phyloP scores from a whole-genome alignment of 2,113 vertebrate genomes.

The Gallinago undulata region DNA sequence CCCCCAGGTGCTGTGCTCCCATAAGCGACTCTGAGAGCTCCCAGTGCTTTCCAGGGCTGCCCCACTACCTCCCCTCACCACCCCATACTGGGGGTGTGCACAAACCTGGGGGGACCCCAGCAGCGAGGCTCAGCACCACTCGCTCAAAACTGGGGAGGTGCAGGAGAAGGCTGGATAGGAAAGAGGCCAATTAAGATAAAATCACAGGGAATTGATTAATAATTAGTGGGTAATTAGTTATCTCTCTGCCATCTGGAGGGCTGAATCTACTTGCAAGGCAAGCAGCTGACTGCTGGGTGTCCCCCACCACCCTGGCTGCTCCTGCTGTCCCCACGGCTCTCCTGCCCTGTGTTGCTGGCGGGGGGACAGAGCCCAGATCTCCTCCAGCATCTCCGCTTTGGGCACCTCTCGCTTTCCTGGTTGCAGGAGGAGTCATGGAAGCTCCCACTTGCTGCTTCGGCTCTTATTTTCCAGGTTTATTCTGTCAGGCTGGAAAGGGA shows the following conservation, averaged over 20 bases:
- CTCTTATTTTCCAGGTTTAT: not conserved
- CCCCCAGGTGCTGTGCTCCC: not conserved
- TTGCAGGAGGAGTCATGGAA: not conserved
- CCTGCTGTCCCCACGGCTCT: not conserved
- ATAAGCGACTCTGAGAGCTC: not conserved
- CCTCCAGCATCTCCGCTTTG: not conserved
- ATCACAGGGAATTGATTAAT: slow-evolving; percentile 57
- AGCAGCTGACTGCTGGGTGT: not conserved
- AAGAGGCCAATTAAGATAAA: slow-evolving; percentile 57
- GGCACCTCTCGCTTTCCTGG: not conserved
- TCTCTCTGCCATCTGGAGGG: slow-evolving; percentile 41
- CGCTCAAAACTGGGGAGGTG: accelerated
- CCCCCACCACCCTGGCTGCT: not conserved
- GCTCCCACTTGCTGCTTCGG: not conserved
- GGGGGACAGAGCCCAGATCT: not conserved
- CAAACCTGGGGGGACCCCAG: not conserved
- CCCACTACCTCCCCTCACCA: accelerated
- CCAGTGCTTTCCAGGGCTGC: not conserved
- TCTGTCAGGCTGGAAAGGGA: not conserved
- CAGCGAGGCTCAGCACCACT: accelerated
- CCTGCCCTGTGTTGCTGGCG: not conserved
- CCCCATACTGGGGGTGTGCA: accelerated
- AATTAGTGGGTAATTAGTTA: slow-evolving; percentile 52
- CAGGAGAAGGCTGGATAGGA: not conserved
- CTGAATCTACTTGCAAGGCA: not conserved